Conservation (phyloP, 2,888 invertebrate genomes). For the Drosophila rellima region DNA sequence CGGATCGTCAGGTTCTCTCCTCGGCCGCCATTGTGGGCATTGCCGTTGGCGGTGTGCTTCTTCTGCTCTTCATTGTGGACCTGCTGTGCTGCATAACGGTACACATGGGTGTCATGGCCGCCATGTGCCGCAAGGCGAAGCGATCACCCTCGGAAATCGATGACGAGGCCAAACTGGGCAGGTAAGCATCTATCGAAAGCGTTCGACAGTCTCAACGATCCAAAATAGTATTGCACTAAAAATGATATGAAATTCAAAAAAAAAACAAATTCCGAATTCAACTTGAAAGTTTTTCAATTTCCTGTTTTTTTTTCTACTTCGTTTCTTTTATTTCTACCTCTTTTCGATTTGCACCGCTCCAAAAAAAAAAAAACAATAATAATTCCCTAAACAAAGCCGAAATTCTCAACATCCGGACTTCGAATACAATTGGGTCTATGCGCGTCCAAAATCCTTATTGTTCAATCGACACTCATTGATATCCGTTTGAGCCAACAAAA, state of each 20-base stretch:
- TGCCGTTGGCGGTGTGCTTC: constrained; percentile 92
- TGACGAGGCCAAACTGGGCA: constrained; percentile 93
- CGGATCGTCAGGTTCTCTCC: constrained; percentile 83
- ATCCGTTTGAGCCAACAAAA: constrained; percentile 64
- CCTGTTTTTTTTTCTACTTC: constrained; percentile 27
- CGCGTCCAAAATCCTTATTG: constrained; percentile 83
- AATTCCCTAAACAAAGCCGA: constrained; percentile 49
- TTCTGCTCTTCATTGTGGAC: constrained; percentile 94
- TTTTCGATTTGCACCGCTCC: constrained; percentile 38
- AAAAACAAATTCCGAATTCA: constrained; percentile 7
- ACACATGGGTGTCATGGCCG: constrained; percentile 89
- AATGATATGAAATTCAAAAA: constrained; percentile 34
- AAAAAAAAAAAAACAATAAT: not conserved
- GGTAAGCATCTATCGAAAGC: constrained; percentile 87
- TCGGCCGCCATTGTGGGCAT: constrained; percentile 93
- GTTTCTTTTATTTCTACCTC: constrained; percentile 40
- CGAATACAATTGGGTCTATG: constrained; percentile 84
- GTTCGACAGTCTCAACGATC: not conserved
- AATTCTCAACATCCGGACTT: constrained; percentile 73
- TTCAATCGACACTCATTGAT: constrained; percentile 82
- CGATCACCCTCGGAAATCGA: constrained; percentile 87
- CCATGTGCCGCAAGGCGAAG: constrained; percentile 87
- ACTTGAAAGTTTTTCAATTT: constrained; percentile 43
- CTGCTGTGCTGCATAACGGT: constrained; percentile 92
- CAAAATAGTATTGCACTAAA: constrained; percentile 84